Evolutionary conservation across 2,888 invertebrate genomes (phyloP).

Genomic region (Caenorhabditis wallacei): DNA sequence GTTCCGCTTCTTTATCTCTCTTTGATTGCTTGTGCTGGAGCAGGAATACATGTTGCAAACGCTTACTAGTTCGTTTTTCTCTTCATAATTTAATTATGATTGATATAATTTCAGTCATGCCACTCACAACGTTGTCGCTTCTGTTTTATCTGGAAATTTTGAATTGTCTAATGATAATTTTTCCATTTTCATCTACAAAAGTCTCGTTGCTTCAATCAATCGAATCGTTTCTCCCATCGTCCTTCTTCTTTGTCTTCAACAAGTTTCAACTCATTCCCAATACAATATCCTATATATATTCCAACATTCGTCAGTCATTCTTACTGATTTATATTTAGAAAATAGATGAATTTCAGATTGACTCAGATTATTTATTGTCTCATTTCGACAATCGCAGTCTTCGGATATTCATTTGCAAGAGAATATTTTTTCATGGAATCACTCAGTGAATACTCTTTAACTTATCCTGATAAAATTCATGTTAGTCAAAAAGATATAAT

Average conservation of each 20-base stretch:
- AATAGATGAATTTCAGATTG: not conserved
- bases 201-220: slow-evolving; percentile 31
- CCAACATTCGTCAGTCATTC: slow-evolving; percentile 6
- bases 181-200: slow-evolving; percentile 13
- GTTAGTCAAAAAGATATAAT: not conserved
- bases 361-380: slow-evolving; percentile 5
- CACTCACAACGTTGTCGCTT: not conserved
- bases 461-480: slow-evolving; percentile 29
- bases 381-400: not conserved
- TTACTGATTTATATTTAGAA: not conserved
- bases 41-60: slow-evolving; percentile 8
- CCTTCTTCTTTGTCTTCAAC: slow-evolving; percentile 28
- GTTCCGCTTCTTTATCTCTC: slow-evolving; percentile 42
- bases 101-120: slow-evolving; percentile 7
- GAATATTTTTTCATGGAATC: slow-evolving; percentile 5
- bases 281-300: not conserved
- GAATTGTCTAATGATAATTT: not conserved
- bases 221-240: slow-evolving; percentile 41
- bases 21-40: slow-evolving; percentile 15
- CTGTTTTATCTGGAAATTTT: not conserved
- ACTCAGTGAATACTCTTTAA: not conserved
- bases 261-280: slow-evolving; percentile 14
- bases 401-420: slow-evolving; percentile 21
- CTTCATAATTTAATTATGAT: not conserved
- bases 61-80: slow-evolving; percentile 22